Conservation (phyloP, 2,888 invertebrate genomes). For the Aleiodes testaceus region DNA sequence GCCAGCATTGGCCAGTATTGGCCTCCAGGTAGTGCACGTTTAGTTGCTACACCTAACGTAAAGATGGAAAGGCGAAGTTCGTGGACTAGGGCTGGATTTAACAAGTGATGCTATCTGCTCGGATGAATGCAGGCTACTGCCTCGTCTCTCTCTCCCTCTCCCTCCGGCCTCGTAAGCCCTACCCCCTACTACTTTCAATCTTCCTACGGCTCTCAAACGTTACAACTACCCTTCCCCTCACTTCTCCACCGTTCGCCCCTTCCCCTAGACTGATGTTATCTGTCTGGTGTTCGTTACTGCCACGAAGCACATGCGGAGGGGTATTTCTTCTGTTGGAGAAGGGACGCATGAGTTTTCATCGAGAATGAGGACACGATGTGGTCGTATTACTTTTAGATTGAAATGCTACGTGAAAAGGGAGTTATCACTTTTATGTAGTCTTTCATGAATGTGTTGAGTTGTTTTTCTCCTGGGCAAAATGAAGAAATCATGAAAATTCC, state of each 20-base stretch:
- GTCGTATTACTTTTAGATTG: neutral
- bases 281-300: slow-evolving; percentile 49
- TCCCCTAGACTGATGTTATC: slow-evolving; percentile 57
- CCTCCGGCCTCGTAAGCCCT: too few relatives aligned
- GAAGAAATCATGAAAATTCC: too few relatives aligned
- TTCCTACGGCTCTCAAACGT: too few relatives aligned
- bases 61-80: slow-evolving; percentile 49
- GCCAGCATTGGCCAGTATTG: slow-evolving; percentile 53
- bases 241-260: slow-evolving; percentile 55
- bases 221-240: slow-evolving; percentile 47
- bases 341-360: slow-evolving; percentile 47
- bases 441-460: neutral
- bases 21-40: slow-evolving; percentile 50
- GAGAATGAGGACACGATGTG: slow-evolving; percentile 37
- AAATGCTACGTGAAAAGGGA: slow-evolving; percentile 33
- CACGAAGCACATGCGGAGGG: slow-evolving; percentile 33
- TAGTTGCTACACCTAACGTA: slow-evolving; percentile 49
- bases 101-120: slow-evolving; percentile 71
- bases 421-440: slow-evolving; percentile 31
- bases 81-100: slow-evolving; percentile 64
- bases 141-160: slow-evolving; percentile 27
- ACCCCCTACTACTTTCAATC: slow-evolving; percentile 56
- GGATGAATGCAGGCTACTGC: slow-evolving; percentile 66
- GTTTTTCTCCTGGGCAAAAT: neutral
- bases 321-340: neutral